Base-by-base conservation (phyloP, 2,113 vertebrate species). In the Centrocercus urophasianus region DNA sequence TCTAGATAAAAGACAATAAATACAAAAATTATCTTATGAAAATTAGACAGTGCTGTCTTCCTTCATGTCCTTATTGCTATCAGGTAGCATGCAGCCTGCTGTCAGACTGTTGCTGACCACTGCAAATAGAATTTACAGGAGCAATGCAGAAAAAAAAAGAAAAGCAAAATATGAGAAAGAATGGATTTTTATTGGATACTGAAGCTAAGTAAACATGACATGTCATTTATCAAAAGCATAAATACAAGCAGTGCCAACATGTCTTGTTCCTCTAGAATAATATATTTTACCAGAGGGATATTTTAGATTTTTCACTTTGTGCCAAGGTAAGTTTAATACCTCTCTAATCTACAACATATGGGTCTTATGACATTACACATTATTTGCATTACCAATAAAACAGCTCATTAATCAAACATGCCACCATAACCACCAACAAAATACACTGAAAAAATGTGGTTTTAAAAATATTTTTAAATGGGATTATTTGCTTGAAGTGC, bases 301-400 rank as follows among this genome's bases (percentile, higher is more conserved):
- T 78, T 97, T 98, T 85, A 96, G 89, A 96, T 96, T 96, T 97
- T 97, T 92, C 66, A 83, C 85, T 96, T 97, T 91, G 77, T 97
- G 94, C 93, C 96, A 96, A 97, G 86, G 80, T 97, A 96, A 81
- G 78, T 97, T 98, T 97, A 97, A 97, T 97, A 94, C 81, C 60
- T 95, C 80, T 65, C 66, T 97, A 97, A 98, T 97, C 89, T 95
- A 94, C 88, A 97, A 94, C 97, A 97, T 83, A 96, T 97, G 97
- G 95, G 78, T 95, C 91, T 94, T 95, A 93, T 91, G 96, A 96
- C 94, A 97, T 96, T 96, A 87, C 75, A 88, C 43, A 91, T 96
- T 97, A 97, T 97, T 97, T 98, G 95, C 93, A 97, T 97, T 94
- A 89, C 92, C 95, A 97, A 94, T 97, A 97, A 98, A 98, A 97